Evolutionary conservation across 2,113 vertebrate species (phyloP), one percentile per base, ranked within the genome.

Genomic region (Scytalopus superciliaris): DNA sequence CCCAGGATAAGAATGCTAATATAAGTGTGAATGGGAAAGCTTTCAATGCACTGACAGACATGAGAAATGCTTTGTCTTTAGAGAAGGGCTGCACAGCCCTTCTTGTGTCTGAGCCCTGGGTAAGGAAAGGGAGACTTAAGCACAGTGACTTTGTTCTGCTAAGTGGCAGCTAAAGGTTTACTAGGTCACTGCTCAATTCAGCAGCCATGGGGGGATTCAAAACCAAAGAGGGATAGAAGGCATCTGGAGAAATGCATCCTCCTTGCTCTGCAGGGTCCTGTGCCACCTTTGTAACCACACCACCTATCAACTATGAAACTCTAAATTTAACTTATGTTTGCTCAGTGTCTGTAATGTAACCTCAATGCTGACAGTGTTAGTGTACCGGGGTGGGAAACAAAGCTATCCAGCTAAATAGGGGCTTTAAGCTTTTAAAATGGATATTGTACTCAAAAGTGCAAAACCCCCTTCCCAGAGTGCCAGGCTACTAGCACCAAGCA

Each of bases 31-130:
- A 96, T 84, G 79, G 37, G 77, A 90, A 70, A 87, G 94, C 83
- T 96, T 96, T 96, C 96, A 96, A 72, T 91, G 78, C 66, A 55
- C 74, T 94, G 89, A 92, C 2, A 90, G 94, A 95, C 25, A 0
- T 90, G 95, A 95, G 95, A 97, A 96, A 78, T 30, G 74, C 37
- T 87, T 85, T 93, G 91, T 94, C 74, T 91, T 63, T 69, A 77
- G 68, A 84, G 86, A 84, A 66, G 53, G 44, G 80, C 63, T 80
- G 62, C 69, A 87, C 31, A 79, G 67, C 72, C 78, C 87, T 83
- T 37, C 90, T 90, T 86, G 64, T 74, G 63, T 66, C 52, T 49
- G 33, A 92, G 55, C 22, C 62, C 56, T 7, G 75, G 23, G 12
- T 40, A 62, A 79, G 53, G 68, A 76, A 30, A 59, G 30, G 31